These are phyloP conservation scores for Paedocypris sp. DNA, from an alignment of 2,113 vertebrate genomes.

Conservation along the genomic window DNA sequence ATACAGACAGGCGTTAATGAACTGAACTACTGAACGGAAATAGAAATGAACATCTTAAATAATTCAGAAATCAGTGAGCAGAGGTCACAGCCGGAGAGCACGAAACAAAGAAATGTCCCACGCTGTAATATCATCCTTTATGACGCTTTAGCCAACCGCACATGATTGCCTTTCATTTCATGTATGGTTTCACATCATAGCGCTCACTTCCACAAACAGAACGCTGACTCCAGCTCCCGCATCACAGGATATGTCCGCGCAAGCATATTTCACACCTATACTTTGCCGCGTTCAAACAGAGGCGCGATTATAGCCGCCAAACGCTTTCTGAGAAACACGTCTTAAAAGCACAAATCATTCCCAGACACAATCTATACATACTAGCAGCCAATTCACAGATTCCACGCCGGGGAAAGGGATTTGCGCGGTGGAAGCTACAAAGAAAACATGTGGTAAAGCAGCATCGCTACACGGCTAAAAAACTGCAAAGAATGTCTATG, in stretches of 20 bases:
- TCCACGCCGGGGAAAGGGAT: not conserved
- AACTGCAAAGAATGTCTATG: not conserved
- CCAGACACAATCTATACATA: not conserved
- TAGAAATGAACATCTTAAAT: too few relatives aligned
- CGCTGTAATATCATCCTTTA: too few relatives aligned
- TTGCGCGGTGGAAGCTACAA: not conserved
- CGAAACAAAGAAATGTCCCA: too few relatives aligned
- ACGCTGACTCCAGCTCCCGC: not conserved
- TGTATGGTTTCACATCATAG: conserved; percentile 18
- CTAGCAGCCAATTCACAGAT: not conserved
- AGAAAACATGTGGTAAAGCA: not conserved
- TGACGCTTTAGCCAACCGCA: conserved; percentile 7
- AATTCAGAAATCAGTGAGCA: too few relatives aligned
- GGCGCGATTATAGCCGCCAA: not conserved
- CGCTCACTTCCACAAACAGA: conserved; percentile 1
- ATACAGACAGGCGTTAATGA: too few relatives aligned
- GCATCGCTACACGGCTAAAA: not conserved
- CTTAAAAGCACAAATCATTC: not conserved
- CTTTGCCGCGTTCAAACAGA: not conserved
- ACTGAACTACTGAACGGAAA: too few relatives aligned
- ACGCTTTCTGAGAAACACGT: not conserved
- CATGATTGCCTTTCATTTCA: conserved; percentile 14
- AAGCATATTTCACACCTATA: conserved; percentile 16
- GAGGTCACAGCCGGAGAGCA: too few relatives aligned
- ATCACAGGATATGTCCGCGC: not conserved